Evolutionary conservation across 2,888 invertebrate species (phyloP), one percentile per base, ranked within the genome.

Genomic region (Yponomeuta sedellus): DNA sequence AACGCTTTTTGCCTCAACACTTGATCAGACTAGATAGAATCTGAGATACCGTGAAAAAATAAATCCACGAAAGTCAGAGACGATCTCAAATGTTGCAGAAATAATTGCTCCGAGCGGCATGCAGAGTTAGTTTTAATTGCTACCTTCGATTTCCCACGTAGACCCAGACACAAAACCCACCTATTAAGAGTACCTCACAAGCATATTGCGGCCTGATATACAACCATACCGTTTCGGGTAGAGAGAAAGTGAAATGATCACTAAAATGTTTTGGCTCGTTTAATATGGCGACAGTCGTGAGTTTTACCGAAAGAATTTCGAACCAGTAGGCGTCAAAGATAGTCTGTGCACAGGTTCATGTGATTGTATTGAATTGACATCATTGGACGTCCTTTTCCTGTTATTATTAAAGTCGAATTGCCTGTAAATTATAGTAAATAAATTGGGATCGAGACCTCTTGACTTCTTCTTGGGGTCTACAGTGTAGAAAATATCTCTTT

Each of bases 101-200:
- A 34, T 34, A 34, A 34, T 34, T 34, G 34, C 34, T 34, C 8
- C 34, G 34, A 52, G 12, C 12, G 16, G 44, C 12, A 5, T 44
- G 44, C 5, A 16, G 44, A 52, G 44, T 52, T 16, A 52, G 70
- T 69, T 71, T 78, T 77, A 78, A 78, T 79, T 78, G 72, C 72
- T 65, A 73, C 71, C 72, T 74, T 78, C 71, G 73, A 74, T 40
- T 44, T 64, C 64, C 52, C 64, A 64, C 64, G 61, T 62, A 62
- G 28, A 22, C 20, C 2, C 44, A 52, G 3, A 52, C n/a, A n/a
- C n/a, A 34, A 8, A 8, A 16, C 44, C 16, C 16, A 52, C 16
- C 16, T 16, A 5, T 16, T 16, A 16, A 3, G 12, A 52, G 16
- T 52, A 52, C 44, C 12, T 52, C 16, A 6, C 12, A 12, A 5